Evolutionary conservation across 2,113 vertebrate species (phyloP).

Genomic region (Pyxicephalus adspersus): DNA sequence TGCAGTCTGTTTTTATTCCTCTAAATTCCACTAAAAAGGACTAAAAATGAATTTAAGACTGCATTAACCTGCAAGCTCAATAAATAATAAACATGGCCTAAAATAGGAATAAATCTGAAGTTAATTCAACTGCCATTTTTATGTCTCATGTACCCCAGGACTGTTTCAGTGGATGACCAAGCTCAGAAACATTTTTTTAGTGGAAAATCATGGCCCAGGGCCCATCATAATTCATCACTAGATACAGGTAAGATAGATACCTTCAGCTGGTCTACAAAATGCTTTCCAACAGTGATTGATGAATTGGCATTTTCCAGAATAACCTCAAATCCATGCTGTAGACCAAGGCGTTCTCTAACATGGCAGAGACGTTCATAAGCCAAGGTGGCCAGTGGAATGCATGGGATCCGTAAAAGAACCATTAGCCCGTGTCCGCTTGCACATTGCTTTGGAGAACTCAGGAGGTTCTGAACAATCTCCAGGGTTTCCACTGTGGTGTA

Average conservation of each 20-base stretch:
- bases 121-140: too few species aligned
- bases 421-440: constrained; percentile 90
- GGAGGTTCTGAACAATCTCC: constrained; percentile 90
- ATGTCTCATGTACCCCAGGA: too few species aligned
- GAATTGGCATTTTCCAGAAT: constrained; percentile 86
- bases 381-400: constrained; percentile 83
- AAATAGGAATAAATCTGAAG: too few species aligned
- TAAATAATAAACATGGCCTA: too few species aligned
- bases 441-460: constrained; percentile 83
- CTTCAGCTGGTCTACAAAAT: constrained; percentile 90
- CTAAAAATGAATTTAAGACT: too few species aligned
- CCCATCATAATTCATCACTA: too few species aligned
- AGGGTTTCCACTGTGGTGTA: constrained; percentile 95
- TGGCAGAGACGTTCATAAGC: constrained; percentile 87
- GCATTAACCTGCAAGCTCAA: too few species aligned
- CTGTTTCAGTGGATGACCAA: too few species aligned
- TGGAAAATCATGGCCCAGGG: too few species aligned
- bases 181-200: too few species aligned
- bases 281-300: constrained; percentile 81
- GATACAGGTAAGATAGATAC: constrained; percentile 64
- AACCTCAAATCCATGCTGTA: constrained; percentile 92
- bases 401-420: constrained; percentile 93
- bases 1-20: too few species aligned
- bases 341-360: constrained; percentile 85
- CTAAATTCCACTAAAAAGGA: too few species aligned